Evolutionary conservation across 2,113 vertebrate genomes (phyloP).

Genomic region (Xenotilapia flavipinnis): DNA sequence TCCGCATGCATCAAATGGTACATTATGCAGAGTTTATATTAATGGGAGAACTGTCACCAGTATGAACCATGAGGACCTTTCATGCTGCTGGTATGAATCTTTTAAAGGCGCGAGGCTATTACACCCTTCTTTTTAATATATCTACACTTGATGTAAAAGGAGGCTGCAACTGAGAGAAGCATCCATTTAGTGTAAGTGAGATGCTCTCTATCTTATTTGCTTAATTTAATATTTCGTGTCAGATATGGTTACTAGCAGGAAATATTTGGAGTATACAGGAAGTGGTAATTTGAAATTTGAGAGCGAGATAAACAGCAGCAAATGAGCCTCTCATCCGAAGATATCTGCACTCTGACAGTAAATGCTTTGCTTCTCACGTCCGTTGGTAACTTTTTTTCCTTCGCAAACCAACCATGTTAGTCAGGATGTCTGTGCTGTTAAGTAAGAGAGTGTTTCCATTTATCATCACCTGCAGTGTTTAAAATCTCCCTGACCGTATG

Average conservation of each 20-base stretch:
- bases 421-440: background rate
- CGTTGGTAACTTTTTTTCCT: background rate
- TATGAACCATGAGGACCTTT: background rate
- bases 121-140: background rate
- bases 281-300: background rate
- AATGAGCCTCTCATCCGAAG: background rate
- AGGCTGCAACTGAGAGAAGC: background rate
- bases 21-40: background rate
- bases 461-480: background rate
- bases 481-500: background rate
- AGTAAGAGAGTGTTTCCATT: background rate
- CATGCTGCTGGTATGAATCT: background rate
- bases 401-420: background rate
- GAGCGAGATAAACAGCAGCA: background rate
- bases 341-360: background rate
- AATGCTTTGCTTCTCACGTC: background rate
- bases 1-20: background rate
- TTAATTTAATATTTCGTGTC: conserved; percentile 4
- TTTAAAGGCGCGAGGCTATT: background rate
- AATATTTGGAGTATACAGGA: background rate
- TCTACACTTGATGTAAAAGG: background rate
- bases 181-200: background rate
- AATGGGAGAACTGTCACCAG: background rate
- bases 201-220: background rate
- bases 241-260: background rate